Conservation (phyloP, 2,113 vertebrate genomes). For the Girardinichthys multiradiatus region DNA sequence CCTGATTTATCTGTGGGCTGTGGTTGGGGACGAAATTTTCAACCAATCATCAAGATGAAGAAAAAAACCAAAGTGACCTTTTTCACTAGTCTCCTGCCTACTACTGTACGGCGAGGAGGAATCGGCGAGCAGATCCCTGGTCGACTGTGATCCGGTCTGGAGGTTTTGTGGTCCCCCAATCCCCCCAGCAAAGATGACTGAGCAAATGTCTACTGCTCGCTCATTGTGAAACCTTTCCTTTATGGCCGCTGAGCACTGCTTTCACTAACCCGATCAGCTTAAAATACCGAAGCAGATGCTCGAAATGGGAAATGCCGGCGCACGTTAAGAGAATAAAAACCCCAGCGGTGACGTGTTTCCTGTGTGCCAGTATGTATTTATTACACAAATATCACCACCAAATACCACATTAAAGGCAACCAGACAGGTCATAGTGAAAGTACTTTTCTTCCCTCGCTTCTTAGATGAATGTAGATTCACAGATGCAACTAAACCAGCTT, state of each 20-base stretch:
- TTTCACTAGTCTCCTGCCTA: conserved; percentile 29
- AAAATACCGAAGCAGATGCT: conserved; percentile 44
- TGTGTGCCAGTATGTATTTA: conserved; percentile 45
- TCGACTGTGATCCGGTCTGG: conserved; percentile 22
- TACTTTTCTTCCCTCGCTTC: neutral
- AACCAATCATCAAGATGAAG: neutral
- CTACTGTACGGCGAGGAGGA: conserved; percentile 7
- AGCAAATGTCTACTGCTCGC: conserved; percentile 29
- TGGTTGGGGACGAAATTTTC: conserved; percentile 26
- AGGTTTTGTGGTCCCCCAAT: conserved; percentile 31
- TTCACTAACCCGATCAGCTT: conserved; percentile 59
- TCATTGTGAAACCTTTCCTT: conserved; percentile 67
- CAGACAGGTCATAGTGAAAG: conserved; percentile 19
- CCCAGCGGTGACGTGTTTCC: conserved; percentile 50
- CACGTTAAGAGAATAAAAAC: conserved; percentile 28
- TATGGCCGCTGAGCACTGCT: conserved; percentile 44
- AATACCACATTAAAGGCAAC: conserved; percentile 37
- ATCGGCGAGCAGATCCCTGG: conserved; percentile 32
- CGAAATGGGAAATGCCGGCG: conserved; percentile 67
- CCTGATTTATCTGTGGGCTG: conserved; percentile 46
- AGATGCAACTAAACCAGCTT: neutral
- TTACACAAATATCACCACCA: conserved; percentile 36
- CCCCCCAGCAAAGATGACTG: conserved; percentile 51
- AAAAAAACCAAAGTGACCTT: conserved; percentile 22
- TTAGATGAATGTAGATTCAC: conserved; percentile 3